Evolutionary conservation across 2,888 invertebrate species (phyloP), one percentile per base, ranked within the genome.

Genomic region (Hemicrepidius hirtus): DNA sequence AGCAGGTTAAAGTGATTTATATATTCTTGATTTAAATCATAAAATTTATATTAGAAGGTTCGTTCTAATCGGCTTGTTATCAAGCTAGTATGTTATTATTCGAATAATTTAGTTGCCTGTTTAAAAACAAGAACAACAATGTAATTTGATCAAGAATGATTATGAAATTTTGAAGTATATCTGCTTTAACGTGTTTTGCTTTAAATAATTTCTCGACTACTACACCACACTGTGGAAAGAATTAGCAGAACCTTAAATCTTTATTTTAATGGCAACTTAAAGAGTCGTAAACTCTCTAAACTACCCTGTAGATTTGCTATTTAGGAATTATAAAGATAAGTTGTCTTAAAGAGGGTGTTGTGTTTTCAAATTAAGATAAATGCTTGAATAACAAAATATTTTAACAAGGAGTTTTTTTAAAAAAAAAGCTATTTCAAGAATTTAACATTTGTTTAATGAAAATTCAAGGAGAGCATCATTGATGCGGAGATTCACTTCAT

Each of bases 1-100:
- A 6, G 20, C 35, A 20, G 50, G 32, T 64, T 59, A 59, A 18
- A 16, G 10, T 59, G 40, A 59, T 64, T 64, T 64, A 64, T 64
- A 20, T 64, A 32, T 32, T 13, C 49, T 50, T 21, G 21, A 50
- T 50, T 64, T 64, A 35, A 37, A 16, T 37, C 35, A 59, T 37
- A 59, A 59, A 50, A 50, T 50, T 21, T 2, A n/a, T 50, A 21
- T 21, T 44, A 50, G 20, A 50, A 50, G 20, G 16, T 20, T 12
- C 13, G 55, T 59, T 59, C 37, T 59, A 59, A 59, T 59, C 40
- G 35, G 40, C 35, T 35, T 59, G 59, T 59, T 59, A 21, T 21
- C 35, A 40, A 20, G 50, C 24, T 3, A n/a, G 10, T 53, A 13
- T 37, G 18, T 13, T 59, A 59, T 59, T 59, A 59, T 20, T 20